phyloP scores from a whole-genome alignment of 2,113 vertebrate species.

The Gallinago jamesoni region DNA sequence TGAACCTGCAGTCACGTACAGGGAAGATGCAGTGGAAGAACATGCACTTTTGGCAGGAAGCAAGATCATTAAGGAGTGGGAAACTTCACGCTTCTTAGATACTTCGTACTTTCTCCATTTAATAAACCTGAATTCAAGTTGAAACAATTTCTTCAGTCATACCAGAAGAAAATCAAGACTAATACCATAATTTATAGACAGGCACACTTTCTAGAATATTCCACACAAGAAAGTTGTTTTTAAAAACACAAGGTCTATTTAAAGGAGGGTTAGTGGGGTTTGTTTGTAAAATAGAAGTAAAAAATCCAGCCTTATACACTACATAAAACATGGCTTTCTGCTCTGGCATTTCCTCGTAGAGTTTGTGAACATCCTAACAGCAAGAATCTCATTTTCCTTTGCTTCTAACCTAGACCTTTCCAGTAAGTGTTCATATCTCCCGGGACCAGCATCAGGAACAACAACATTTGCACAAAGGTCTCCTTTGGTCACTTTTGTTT shows the following conservation, averaged over 20 bases:
- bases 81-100: background rate
- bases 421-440: background rate
- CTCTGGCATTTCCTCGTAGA: background rate
- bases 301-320: too few species aligned
- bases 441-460: background rate
- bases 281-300: background rate
- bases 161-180: conserved; percentile 2
- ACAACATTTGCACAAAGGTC: background rate
- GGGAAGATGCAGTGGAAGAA: conserved; percentile 6
- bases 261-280: background rate
- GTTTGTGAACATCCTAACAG: background rate
- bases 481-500: background rate
- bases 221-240: background rate
- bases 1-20: background rate
- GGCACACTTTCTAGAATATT: background rate
- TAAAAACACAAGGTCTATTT: background rate
- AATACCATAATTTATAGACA: background rate
- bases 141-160: conserved; percentile 6
- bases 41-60: background rate
- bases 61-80: background rate
- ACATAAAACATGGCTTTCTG: background rate
- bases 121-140: conserved; percentile 30
- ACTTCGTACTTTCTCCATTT: background rate
- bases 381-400: conserved; percentile 1
- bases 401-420: background rate